Conservation (phyloP, 2,797 vertebrate species). For the Pantherophis alleghaniensis region DNA sequence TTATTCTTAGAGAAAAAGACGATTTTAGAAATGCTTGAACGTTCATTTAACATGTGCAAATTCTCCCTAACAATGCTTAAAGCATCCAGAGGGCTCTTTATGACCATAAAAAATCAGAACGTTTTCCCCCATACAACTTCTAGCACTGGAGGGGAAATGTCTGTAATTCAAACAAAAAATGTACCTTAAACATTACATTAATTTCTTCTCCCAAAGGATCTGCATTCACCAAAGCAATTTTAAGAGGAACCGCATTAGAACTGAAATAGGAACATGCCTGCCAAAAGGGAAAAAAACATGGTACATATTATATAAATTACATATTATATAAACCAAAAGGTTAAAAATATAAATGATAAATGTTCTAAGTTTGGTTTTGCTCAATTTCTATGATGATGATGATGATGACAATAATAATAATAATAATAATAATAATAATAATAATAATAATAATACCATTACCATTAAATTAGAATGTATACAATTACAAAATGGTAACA, state of each 20-base stretch:
- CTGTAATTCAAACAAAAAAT: neutral
- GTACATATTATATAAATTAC: neutral
- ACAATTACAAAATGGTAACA: neutral
- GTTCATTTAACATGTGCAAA: neutral
- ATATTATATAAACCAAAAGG: neutral
- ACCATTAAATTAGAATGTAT: neutral
- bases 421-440: neutral
- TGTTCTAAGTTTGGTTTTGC: neutral
- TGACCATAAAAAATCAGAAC: neutral
- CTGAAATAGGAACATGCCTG: slow-evolving; percentile 98
- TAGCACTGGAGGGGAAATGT: neutral
- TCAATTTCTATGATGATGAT: neutral
- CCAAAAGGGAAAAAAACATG: slow-evolving; percentile 54
- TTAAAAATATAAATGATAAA: neutral
- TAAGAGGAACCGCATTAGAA: slow-evolving; percentile 95
- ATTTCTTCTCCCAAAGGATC: slow-evolving; percentile 96
- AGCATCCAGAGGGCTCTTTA: neutral
- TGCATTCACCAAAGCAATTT: slow-evolving; percentile 88
- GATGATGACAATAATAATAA: neutral
- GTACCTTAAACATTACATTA: slow-evolving; percentile 98
- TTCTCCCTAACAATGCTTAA: neutral
- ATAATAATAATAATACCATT: neutral
- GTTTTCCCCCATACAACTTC: neutral
- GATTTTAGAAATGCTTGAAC: neutral
- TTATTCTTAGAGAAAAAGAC: neutral